Conservation (phyloP, 2,888 invertebrate genomes). For the Drosophila mercatorum region DNA sequence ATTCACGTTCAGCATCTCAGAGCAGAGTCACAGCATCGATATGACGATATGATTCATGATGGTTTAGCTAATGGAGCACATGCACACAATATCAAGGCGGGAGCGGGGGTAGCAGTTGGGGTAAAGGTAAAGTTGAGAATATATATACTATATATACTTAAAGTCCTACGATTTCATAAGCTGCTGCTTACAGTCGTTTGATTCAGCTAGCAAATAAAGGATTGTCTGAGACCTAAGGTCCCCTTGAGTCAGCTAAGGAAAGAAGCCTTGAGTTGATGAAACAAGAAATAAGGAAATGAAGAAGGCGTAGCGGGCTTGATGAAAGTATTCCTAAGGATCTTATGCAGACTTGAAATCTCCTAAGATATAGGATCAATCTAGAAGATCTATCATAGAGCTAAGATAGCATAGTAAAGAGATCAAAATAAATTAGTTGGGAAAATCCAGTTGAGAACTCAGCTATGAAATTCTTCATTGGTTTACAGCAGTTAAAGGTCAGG, state of each 20-base stretch:
- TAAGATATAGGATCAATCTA: too few relatives aligned
- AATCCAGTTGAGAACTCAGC: not conserved
- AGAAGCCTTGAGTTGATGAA: too few relatives aligned
- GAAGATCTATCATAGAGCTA: not conserved
- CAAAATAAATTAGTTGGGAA: not conserved
- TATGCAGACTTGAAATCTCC: too few relatives aligned
- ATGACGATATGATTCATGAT: not conserved
- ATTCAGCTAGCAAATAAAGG: too few relatives aligned
- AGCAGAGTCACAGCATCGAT: not conserved
- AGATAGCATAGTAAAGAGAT: not conserved
- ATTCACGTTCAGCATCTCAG: not conserved
- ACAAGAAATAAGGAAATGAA: not conserved
- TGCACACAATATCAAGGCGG: conserved; percentile 7
- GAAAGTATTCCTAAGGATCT: too few relatives aligned
- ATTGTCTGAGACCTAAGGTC: too few relatives aligned
- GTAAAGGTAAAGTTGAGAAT: not conserved
- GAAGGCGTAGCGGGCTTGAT: not conserved
- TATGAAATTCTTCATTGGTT: not conserved
- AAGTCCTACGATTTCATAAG: too few relatives aligned
- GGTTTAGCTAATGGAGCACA: not conserved
- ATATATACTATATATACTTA: not conserved
- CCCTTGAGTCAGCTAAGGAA: not conserved
- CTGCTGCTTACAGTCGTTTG: too few relatives aligned
- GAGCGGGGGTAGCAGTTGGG: not conserved
- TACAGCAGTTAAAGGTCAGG: too few relatives aligned